Evolutionary conservation across 30 jellyfish, hydroid and myxozoan genomes (phyloP).

Genomic region (Rhopilema esculentum): DNA sequence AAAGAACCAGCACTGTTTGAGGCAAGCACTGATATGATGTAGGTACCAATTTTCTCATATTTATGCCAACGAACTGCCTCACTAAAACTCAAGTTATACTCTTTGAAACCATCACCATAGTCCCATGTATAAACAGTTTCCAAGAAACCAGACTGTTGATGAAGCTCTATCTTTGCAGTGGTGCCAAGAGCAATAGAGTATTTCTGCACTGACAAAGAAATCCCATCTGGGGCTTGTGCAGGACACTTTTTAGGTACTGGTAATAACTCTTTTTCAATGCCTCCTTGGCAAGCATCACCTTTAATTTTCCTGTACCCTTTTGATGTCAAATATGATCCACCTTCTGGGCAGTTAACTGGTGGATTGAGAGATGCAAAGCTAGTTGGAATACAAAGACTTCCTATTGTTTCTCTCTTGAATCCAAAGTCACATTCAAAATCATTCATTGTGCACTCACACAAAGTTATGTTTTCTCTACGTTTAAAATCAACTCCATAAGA

Average conservation of each 20-base stretch:
- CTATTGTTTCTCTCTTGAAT: constrained; percentile 33
- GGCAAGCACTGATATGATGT: constrained; percentile 75
- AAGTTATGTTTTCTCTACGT: constrained; percentile 37
- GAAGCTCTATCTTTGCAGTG: constrained; percentile 28
- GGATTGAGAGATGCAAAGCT: constrained; percentile 56
- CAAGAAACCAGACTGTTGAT: constrained; percentile 70
- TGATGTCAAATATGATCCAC: constrained; percentile 50
- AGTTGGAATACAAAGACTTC: constrained; percentile 72
- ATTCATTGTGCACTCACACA: constrained; percentile 73
- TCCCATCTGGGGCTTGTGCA: constrained; percentile 74
- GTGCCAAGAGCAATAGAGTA: constrained; percentile 67
- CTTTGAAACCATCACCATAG: constrained; percentile 69
- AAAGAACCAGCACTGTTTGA: constrained; percentile 62
- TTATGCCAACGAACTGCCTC: constrained; percentile 60
- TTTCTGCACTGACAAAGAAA: constrained; percentile 53
- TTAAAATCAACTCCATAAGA: constrained; percentile 41
- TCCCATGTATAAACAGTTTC: constrained; percentile 82
- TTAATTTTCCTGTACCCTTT: constrained; percentile 73
- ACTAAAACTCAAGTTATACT: constrained; percentile 62
- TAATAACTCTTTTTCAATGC: constrained; percentile 71
- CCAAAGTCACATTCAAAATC: constrained; percentile 90
- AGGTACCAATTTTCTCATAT: constrained; percentile 63
- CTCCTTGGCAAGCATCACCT: constrained; percentile 87
- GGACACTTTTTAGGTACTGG: constrained; percentile 77
- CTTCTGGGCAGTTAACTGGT: constrained; percentile 75